Base-by-base conservation (phyloP, 2,113 vertebrate genomes). In the Stigmatopora argus region DNA sequence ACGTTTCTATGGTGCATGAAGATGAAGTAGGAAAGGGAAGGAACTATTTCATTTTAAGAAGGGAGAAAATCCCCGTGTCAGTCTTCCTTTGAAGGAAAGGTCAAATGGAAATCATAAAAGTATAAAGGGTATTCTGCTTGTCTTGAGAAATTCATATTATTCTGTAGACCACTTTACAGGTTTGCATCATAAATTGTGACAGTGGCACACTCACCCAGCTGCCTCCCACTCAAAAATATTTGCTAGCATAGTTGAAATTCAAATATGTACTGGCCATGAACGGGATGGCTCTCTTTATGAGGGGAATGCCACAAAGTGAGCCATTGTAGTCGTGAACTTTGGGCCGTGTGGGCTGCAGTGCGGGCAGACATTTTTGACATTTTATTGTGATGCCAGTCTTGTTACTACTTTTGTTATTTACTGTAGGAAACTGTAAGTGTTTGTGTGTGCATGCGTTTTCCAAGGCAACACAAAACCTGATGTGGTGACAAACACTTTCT, bases 251-350 rank as follows among this genome's bases (percentile, higher is more conserved):
- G 77, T 83, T 87, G 70, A 65, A 74, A 88, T 87, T 83, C 85
- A 74, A 49, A 76, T 80, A 76, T 80, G 72, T 66, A 79, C 71
- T 78, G 52, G 10, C 60, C 79, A 85, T 72, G 65, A 78, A 86
- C 66, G 81, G 69, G 85, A 73, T 85, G 78, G 74, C 78, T 75
- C 74, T 71, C 72, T 83, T 79, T 80, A 86, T 88, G 87, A 75
- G 77, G 72, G 78, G 66, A 19, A 62, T 64, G 72, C 79, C 83
- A 90, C 89, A 91, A 90, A 85, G 88, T 73, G 73, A 56, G 79
- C 74, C 77, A 67, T 91, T 88, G 86, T 89, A 79, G 73, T 59
- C 64, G 70, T 91, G 90, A 91, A 90, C 89, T 91, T 90, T 88
- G 89, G 86, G 89, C 86, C 78, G 89, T 75, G 82, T 87, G 81